Evolutionary conservation across 2,888 invertebrate species (phyloP), one percentile per base, ranked within the genome.

Genomic region (Tetranychus piercei): DNA sequence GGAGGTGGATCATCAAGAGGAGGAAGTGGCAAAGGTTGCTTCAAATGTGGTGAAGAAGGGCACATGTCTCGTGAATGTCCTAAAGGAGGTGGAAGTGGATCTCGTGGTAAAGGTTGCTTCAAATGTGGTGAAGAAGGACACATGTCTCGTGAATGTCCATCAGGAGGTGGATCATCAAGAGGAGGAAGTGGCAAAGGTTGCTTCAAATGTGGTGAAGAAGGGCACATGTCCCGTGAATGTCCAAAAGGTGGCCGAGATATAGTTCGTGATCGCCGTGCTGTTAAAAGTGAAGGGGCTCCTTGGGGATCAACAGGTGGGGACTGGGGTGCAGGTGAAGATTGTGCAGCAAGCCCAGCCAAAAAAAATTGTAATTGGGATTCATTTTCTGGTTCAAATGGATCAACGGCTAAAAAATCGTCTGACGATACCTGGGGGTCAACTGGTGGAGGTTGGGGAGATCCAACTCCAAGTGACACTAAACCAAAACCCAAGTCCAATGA

Each of bases 151-250:
- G 69, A 69, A 22, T 69, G 69, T 69, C 69, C 44, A 8, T 20
- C n/a, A 20, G 64, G 73, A n/a, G 72, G 72, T 72, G 44, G 72
- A 34, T 34, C 34, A 4, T 34, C 34, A 7, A 34, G 72, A 43
- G 34, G 73, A 71, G 64, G 72, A 45, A 70, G 74, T 44, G 75
- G 77, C 1, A 73, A 66, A 9, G 74, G 45, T 22, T 76, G 80
- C 77, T 74, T 70, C 67, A 79, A 79, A 7, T 80, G 78, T 76
- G 78, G 77, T 64, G 44, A 79, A 78, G 64, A 80, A 8, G 78
- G 79, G 1, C 78, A 80, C 44, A 76, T 79, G 74, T 73, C 77
- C 7, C 76, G 78, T 69, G 78, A 79, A 43, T 79, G 79, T 44
- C 75, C 77, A 1, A 77, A 76, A 8, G 73, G 23, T 15, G 70